A percentile compares a stretch with the other conserved stretches of the same genome.
Conservation (phyloP, 2,113 vertebrate genomes). For the Machaerirhynchus nigripectus region DNA sequence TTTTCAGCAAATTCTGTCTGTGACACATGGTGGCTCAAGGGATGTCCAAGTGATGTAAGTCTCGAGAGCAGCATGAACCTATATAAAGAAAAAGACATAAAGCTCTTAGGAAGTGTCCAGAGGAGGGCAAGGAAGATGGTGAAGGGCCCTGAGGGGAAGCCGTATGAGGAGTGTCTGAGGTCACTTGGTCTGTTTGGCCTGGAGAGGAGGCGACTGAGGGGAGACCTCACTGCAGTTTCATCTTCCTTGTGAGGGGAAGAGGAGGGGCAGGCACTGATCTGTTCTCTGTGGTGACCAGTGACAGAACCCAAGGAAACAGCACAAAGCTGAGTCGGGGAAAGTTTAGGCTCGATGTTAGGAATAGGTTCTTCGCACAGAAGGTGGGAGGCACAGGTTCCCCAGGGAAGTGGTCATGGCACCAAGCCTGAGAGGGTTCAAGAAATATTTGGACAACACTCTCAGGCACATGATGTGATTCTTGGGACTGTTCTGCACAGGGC, state of each 20-base stretch:
- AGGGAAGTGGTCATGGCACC: neutral
- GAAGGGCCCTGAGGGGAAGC: neutral
- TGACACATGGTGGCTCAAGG: rapidly evolving
- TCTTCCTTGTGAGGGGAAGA: rapidly evolving
- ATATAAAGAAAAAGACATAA: neutral
- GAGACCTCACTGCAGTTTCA: neutral
- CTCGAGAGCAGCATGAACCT: rapidly evolving
- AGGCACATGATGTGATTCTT: neutral
- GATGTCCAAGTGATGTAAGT: neutral
- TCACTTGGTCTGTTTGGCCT: neutral
- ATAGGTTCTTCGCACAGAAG: neutral
- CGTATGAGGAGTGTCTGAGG: rapidly evolving
- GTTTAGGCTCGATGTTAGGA: neutral
- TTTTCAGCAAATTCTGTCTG: neutral
- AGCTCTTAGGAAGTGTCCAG: neutral
- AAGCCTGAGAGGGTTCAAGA: neutral
- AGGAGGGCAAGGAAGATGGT: neutral
- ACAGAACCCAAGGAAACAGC: rapidly evolving
- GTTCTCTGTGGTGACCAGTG: neutral
- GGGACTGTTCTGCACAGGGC: too few relatives aligned
- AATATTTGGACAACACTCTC: neutral
- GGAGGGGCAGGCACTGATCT: neutral
- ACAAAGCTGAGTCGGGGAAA: neutral
- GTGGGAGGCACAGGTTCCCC: neutral
- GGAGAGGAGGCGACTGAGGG: neutral